Evolutionary conservation across 2,797 vertebrate genomes (phyloP), one percentile per base, ranked within the genome.

Genomic region (Myiothlypis chrysogaster): DNA sequence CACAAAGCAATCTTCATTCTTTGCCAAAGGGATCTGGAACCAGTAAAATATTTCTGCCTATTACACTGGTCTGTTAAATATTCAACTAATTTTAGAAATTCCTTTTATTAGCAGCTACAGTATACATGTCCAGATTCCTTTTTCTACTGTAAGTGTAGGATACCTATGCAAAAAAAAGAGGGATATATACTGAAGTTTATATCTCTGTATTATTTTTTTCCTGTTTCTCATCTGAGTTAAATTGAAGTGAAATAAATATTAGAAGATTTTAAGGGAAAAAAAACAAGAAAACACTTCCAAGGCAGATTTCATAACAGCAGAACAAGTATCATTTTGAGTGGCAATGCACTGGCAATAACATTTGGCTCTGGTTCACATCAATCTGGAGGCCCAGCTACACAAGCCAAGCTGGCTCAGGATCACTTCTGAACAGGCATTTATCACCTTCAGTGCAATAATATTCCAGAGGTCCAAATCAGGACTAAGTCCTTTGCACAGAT

Each of bases 231-330:
- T 20, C 24, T 59, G 69, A 90, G 61, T 79, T 70, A 91, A 92
- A 83, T 0, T 68, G 41, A 89, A 95, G 2, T 16, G 5, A 93
- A 94, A 92, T 64, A 76, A 90, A 71, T 76, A 94, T 63, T 83
- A 86, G 76, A 93, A 65, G 19, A 32, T 17, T 78, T 72, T 1
- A 56, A 83, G 69, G 3, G 6, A 28, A 61, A 43, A n/a, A 63
- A 27, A 23, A 24, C 23, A 24, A 22, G 2, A 43, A 41, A 68
- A 23, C 41, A 80, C 46, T 66, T 70, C 39, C 78, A 83, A 94
- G 68, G 90, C 90, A 95, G 82, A 89, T 94, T 95, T 95, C 65
- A 55, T 64, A 94, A 93, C 95, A 95, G 90, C 89, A 89, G 93
- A 93, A 83, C 80, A 78, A 92, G 89, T 53, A 93, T 72, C 39